Base-by-base conservation (phyloP, 30 jellyfish, hydroid and myxozoan species). In the Cassiopea andromeda region DNA sequence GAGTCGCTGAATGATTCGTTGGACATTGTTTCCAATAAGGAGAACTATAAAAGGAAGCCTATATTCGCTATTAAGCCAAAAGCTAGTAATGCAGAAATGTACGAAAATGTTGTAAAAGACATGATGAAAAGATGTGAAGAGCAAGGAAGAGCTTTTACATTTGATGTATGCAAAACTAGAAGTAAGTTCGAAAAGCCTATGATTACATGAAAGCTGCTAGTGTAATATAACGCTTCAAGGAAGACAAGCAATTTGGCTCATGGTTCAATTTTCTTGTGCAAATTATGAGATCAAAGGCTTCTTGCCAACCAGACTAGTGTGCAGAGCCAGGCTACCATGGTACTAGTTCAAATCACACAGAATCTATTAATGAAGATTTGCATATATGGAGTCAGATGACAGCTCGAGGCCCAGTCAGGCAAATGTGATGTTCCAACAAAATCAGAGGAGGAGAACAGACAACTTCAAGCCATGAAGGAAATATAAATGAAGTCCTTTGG, bases 291-390 rank as follows among this genome's bases (percentile, higher is more conserved):
- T 82, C 90, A 82, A 82, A 82, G 79, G 57, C 82, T 44, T 82
- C 90, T 1, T 82, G 82, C 90, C 90, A 82, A 73, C 90, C 90
- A 44, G 90, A 67, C 67, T 82, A 82, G 67, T 82, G 90, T 46
- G 67, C 67, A 82, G 90, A 82, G 82, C 90, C 82, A 82, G 90
- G 90, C 73, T 64, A 82, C 54, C 67, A 66, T 82, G 12, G 74
- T 64, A 60, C 89, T 59, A 60, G 60, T 80, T 44, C 87, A 76
- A 19, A n/a, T 78, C 48, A 45, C 89, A 59, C 89, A 15, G 60
- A 80, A 81, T 81, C 60, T 81, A 81, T 60, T 61, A 44, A 46
- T 67, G 46, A 27, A 27, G 38, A 27, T 27, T 27, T 27, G 38
- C 38, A 27, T 27, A 27, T 27, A 27, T 27, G 38, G 38, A 27